Evolutionary conservation across 2,113 vertebrate genomes (phyloP).

Genomic region (Neogobius melanostomus): DNA sequence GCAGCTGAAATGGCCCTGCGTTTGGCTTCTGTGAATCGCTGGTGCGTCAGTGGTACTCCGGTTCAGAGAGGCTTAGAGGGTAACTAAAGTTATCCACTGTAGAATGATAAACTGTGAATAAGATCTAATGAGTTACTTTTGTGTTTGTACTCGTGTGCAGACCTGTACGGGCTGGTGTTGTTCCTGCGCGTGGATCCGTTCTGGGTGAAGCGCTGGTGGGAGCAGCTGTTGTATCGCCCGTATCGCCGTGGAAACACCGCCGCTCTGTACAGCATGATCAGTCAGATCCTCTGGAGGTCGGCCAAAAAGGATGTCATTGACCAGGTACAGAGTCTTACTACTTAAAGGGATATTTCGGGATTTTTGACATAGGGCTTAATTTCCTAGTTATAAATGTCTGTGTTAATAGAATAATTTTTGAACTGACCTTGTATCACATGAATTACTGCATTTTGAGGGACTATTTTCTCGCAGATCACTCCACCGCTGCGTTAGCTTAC

Average conservation of each 20-base stretch:
- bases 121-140: neutral
- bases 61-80: slow-evolving; percentile 98
- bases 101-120: neutral
- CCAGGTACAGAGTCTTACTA: slow-evolving; percentile 77
- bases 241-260: slow-evolving; percentile 88
- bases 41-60: slow-evolving; percentile 97
- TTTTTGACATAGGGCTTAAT: no score
- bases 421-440: no score
- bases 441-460: no score
- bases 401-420: no score
- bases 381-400: no score
- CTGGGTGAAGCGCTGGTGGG: slow-evolving; percentile 97
- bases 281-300: slow-evolving; percentile 92
- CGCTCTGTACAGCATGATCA: slow-evolving; percentile 86
- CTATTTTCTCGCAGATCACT: no score
- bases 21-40: slow-evolving; percentile 92
- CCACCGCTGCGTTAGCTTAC: no score
- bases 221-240: slow-evolving; percentile 91
- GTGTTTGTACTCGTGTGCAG: slow-evolving; percentile 63
- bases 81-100: slow-evolving; percentile 47
- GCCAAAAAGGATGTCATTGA: slow-evolving; percentile 98
- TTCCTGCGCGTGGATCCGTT: slow-evolving; percentile 96
- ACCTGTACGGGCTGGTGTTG: slow-evolving; percentile 92
- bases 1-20: slow-evolving; percentile 98
- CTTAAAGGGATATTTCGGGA: no score